Evolutionary conservation across 2,888 invertebrate genomes (phyloP).

Genomic region (Dasysyrphus tricinctus): DNA sequence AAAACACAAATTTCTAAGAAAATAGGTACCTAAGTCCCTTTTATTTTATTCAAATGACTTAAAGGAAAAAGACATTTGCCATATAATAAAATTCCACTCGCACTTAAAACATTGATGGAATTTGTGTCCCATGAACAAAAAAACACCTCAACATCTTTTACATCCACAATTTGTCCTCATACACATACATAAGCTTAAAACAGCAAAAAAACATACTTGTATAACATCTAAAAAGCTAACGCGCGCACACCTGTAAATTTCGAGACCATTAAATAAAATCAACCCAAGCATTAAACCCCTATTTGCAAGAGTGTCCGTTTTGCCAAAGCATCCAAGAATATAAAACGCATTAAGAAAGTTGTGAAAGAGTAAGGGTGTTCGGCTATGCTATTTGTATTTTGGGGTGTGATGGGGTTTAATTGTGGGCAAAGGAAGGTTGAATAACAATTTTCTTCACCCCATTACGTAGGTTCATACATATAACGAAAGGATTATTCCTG

Average conservation of each 20-base stretch:
- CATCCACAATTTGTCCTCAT: conserved; percentile 1
- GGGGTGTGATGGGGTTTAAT: background rate
- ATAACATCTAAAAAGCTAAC: background rate
- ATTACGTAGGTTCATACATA: conserved; percentile 43
- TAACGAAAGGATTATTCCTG: conserved; percentile 73
- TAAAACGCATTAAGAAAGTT: conserved; percentile 71
- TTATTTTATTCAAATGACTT: conserved; percentile 59
- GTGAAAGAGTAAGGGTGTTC: background rate
- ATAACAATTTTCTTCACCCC: conserved; percentile 75
- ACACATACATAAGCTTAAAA: conserved; percentile 14
- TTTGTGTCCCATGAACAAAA: conserved; percentile 58
- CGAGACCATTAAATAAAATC: conserved; percentile 73
- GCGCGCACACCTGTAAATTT: conserved; percentile 73
- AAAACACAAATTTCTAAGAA: conserved; percentile 9
- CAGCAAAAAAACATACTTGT: background rate
- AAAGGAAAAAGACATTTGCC: conserved; percentile 49
- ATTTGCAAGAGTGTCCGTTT: conserved; percentile 71
- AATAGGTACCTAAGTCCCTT: background rate
- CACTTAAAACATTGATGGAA: conserved; percentile 70
- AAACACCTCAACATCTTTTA: conserved; percentile 11
- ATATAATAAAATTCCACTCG: conserved; percentile 68
- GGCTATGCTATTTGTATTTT: background rate
- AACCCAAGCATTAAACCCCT: conserved; percentile 71
- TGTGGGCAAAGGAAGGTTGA: conserved; percentile 54
- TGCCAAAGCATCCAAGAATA: conserved; percentile 55